Evolutionary conservation across 1,140 invertebrate genomes (phyloP), one percentile per base, ranked within the genome.

Genomic region (Sminthurides bifidus): DNA sequence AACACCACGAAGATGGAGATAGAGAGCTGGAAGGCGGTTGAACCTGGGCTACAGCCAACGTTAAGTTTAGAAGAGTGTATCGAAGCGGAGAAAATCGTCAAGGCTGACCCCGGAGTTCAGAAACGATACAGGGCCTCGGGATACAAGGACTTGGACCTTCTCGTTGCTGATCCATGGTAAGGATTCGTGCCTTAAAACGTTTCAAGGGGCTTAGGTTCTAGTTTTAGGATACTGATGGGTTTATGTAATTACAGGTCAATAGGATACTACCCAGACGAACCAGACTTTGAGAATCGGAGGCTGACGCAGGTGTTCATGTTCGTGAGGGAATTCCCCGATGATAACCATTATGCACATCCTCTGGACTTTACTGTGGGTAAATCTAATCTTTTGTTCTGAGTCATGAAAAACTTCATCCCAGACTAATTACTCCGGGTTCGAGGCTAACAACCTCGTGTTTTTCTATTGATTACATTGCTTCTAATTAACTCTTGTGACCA

Each of bases 261-360:
- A 26, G 56, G 54, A 2, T 63, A 56, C 21, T 51, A 55, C 29
- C 53, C 41, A 8, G 52, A 50, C 23, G 51, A 49, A 23, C 35
- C 56, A 15, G 50, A 53, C 12, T 56, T 48, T 24, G 44, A 55
- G 30, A 52, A 56, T 19, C 21, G 38, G 8, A 26, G 56, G 15
- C n/a, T 64, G 21, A 37, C 59, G 6, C 58, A 64, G 30, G 14
- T 54, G 0, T 64, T 55, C 43, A 56, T 60, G 49, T 64, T 58
- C 37, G 29, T 24, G 3, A 44, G 55, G 10, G 38, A 44, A 24
- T 54, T 27, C n/a, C 21, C 44, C 2, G 45, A 59, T 2, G 61
- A 64, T 29, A 64, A 64, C 33, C 53, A 58, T 19, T 64, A 64
- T 35, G 61, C 61, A 10, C 62, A 64, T 56, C 62, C 62, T 1